These are phyloP conservation scores for Didymodactylos carnosus DNA, from an alignment of 2,888 invertebrate species.

Conservation along the genomic window DNA sequence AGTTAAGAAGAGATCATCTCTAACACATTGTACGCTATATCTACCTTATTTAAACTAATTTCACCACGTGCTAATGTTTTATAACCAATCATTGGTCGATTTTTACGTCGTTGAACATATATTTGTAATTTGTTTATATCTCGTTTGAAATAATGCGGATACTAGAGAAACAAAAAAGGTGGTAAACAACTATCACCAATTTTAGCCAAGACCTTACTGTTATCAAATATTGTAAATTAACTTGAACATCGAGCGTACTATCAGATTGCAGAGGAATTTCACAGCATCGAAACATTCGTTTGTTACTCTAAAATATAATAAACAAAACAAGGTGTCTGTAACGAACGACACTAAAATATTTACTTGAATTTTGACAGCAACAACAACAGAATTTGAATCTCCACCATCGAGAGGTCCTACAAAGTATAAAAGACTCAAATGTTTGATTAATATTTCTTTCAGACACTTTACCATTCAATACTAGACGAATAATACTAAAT, in stretches of 20 bases:
- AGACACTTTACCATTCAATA: no score
- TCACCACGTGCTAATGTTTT: slow-evolving; percentile 7
- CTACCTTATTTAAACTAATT: neutral
- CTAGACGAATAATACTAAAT: neutral
- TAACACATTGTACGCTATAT: neutral
- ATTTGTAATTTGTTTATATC: slow-evolving; percentile 7
- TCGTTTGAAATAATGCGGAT: slow-evolving; percentile 11
- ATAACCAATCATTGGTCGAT: slow-evolving; percentile 8
- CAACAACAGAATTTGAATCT: neutral
- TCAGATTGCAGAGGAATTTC: neutral
- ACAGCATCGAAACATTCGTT: neutral
- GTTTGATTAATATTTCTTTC: no score
- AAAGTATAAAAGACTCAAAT: no score
- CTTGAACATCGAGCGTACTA: neutral
- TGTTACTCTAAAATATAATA: neutral
- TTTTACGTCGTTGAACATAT: slow-evolving; percentile 9
- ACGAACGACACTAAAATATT: neutral
- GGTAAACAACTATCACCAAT: no score
- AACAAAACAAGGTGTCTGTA: neutral
- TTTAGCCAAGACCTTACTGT: neutral
- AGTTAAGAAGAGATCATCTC: neutral
- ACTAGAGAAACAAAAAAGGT: neutral
- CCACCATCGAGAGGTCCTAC: neutral
- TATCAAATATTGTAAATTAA: neutral
- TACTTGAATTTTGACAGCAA: neutral